A percentile compares a stretch with the other conserved stretches of the same genome.
phyloP scores from a whole-genome alignment of 92 coral and sea anemone species.

The Anthopleura xanthogrammica region DNA sequence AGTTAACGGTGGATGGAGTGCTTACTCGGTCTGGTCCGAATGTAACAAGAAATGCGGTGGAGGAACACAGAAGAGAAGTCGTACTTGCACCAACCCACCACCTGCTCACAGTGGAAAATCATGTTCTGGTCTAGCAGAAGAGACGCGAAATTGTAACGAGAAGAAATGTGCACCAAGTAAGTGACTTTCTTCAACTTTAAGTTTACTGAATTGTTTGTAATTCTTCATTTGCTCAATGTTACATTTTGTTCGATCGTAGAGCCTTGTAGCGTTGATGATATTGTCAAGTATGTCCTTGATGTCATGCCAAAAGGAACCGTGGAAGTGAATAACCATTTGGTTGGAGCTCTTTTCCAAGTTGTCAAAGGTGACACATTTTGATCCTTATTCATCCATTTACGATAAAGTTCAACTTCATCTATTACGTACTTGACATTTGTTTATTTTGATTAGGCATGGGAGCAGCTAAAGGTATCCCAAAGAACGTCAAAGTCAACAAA shows the following conservation, averaged over 20 bases:
- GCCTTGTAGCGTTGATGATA: constrained; percentile 29
- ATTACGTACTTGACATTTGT: too few species aligned
- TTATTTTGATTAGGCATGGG: constrained; percentile 14
- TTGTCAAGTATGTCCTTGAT: constrained; percentile 22
- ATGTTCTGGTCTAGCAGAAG: constrained; percentile 14
- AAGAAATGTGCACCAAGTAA: constrained; percentile 7
- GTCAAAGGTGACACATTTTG: constrained; percentile 5
- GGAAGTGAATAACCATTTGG: constrained; percentile 12
- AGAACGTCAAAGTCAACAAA: constrained; percentile 20
- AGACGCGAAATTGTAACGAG: constrained; percentile 22
- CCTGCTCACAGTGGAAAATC: constrained; percentile 30
- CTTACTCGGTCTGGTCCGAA: not conserved
- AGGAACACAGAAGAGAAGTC: constrained; percentile 1
- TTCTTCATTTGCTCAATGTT: not conserved
- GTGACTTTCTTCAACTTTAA: not conserved
- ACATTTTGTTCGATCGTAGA: not conserved
- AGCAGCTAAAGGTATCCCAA: constrained; percentile 27
- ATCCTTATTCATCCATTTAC: not conserved
- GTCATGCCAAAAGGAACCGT: constrained; percentile 18
- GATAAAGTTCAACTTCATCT: too few species aligned
- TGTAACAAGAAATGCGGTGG: constrained; percentile 6
- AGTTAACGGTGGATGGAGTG: not conserved
- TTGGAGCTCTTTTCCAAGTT: constrained; percentile 19
- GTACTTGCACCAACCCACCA: constrained; percentile 13
- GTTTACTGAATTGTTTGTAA: not conserved